Percentiles rank a stretch among this genome's conserved stretches.
phyloP scores from a whole-genome alignment of 2,797 vertebrate species.

The Neosalanx taihuensis region DNA sequence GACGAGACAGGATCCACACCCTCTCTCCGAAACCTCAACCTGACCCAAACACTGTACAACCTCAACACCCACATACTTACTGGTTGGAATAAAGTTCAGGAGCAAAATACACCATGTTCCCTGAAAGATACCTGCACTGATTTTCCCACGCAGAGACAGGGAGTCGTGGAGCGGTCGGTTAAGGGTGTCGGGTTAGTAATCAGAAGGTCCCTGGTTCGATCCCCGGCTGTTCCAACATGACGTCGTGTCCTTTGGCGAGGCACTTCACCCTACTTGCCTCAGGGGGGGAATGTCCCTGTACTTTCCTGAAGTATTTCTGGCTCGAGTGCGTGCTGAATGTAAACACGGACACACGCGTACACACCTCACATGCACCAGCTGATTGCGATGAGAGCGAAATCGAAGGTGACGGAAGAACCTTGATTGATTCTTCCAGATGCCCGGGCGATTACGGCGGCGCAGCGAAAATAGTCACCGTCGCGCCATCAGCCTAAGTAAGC shows the following conservation, averaged over 20 bases:
- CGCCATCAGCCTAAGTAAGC: neutral
- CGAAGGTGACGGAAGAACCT: neutral
- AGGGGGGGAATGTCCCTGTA: too few relatives aligned
- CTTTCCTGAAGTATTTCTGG: too few relatives aligned
- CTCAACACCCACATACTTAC: neutral
- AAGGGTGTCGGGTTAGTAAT: too few relatives aligned
- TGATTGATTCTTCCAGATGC: constrained; percentile 1
- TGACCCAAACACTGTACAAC: neutral
- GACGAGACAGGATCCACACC: neutral
- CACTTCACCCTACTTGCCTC: too few relatives aligned
- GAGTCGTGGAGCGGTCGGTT: too few relatives aligned
- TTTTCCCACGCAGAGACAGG: neutral
- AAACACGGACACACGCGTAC: neutral
- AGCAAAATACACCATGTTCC: too few relatives aligned
- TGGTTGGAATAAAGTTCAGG: too few relatives aligned
- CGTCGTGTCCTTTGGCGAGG: too few relatives aligned
- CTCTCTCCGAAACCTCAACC: neutral
- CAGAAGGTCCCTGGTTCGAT: too few relatives aligned
- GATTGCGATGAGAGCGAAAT: neutral
- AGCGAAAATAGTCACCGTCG: neutral
- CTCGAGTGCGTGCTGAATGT: too few relatives aligned
- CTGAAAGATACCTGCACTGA: neutral
- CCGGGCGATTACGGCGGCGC: neutral
- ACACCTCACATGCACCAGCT: neutral
- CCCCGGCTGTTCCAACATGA: too few relatives aligned